Conservation (phyloP, 1,140 invertebrate genomes). For the Zaprionus nigranus region DNA sequence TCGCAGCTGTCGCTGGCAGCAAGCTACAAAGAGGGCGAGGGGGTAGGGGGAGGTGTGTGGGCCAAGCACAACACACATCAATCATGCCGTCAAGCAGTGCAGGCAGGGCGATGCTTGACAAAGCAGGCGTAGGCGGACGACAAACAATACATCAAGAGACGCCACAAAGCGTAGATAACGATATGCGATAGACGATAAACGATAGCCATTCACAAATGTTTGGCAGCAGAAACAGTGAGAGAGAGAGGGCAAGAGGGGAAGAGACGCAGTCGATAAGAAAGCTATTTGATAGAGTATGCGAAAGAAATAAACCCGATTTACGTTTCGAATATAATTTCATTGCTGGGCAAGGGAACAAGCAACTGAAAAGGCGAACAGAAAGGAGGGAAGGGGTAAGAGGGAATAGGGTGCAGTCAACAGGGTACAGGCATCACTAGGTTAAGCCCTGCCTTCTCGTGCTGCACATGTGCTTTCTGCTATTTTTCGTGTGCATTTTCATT, state of each 20-base stretch:
- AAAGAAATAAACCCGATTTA: slow-evolving; percentile 59
- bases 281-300: slow-evolving; percentile 21
- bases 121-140: slow-evolving; percentile 12
- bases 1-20: slow-evolving; percentile 30
- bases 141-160: slow-evolving; percentile 40
- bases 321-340: slow-evolving; percentile 34
- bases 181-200: slow-evolving; percentile 27
- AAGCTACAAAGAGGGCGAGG: neutral
- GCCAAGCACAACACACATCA: slow-evolving; percentile 31
- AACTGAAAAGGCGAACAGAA: neutral
- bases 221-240: neutral
- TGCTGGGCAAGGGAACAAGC: neutral
- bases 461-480: slow-evolving; percentile 27
- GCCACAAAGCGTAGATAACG: slow-evolving; percentile 10
- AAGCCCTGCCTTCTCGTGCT: neutral
- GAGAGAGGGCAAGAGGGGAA: neutral
- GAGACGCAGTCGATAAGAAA: slow-evolving; percentile 17
- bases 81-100: slow-evolving; percentile 49
- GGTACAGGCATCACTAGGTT: neutral
- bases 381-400: neutral
- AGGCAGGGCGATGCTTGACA: slow-evolving; percentile 20
- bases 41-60: neutral
- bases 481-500: slow-evolving; percentile 49
- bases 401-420: neutral
- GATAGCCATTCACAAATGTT: slow-evolving; percentile 19